Conservation (phyloP, 2,797 vertebrate genomes). For the Etheostoma perlongum region DNA sequence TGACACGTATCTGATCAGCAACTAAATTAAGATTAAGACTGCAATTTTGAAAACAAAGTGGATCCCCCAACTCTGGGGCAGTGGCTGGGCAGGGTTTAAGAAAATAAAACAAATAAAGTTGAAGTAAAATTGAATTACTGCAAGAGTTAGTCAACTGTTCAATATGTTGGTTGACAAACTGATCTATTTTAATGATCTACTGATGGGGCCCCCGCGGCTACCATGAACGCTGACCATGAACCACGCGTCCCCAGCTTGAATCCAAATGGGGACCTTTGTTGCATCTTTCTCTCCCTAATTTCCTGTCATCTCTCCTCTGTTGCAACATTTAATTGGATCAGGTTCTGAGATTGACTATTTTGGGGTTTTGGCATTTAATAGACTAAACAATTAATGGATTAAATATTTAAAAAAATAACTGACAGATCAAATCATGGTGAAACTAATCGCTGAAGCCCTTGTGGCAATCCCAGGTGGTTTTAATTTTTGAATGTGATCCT, state of each 20-base stretch:
- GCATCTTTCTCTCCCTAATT: background rate
- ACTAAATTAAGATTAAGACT: background rate
- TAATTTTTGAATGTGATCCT: conserved; percentile 2
- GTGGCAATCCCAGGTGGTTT: background rate
- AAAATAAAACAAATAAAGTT: background rate
- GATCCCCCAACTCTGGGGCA: background rate
- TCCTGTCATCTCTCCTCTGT: background rate
- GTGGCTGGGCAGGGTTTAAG: background rate
- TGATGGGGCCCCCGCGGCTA: background rate
- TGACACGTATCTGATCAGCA: conserved; percentile 13
- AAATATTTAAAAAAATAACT: background rate
- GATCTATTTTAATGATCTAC: background rate
- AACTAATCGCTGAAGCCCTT: background rate
- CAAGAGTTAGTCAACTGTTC: background rate
- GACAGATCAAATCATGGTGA: background rate
- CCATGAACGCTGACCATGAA: background rate
- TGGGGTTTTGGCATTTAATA: background rate
- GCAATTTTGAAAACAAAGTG: background rate
- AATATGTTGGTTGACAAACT: background rate
- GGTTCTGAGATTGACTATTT: background rate
- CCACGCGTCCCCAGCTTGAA: background rate
- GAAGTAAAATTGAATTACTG: background rate
- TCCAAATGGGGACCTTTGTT: background rate
- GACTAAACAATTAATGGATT: background rate
- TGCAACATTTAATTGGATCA: background rate